A percentile compares a stretch with the other conserved stretches of the same genome.
phyloP scores from a whole-genome alignment of 1,140 invertebrate genomes.

The Leptestheria dahalacensis region DNA sequence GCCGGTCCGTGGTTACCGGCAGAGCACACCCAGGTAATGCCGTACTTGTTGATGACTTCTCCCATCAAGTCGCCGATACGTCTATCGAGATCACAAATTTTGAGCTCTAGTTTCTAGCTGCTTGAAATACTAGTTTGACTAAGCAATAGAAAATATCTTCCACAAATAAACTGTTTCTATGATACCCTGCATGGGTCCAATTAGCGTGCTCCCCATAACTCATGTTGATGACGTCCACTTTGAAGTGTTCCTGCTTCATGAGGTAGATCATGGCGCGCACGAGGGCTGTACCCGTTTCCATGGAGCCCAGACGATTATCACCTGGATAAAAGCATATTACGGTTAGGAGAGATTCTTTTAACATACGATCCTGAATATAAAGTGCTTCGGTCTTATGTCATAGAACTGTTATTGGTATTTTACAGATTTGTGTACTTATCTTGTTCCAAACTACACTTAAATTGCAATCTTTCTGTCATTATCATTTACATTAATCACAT shows the following conservation, averaged over 20 bases:
- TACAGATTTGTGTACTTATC: too few species aligned
- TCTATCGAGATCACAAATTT: constrained; percentile 31
- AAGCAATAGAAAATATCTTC: too few species aligned
- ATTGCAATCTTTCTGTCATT: too few species aligned
- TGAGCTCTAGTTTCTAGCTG: too few species aligned
- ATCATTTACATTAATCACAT: too few species aligned
- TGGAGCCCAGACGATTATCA: constrained; percentile 71
- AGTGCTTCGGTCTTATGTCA: too few species aligned
- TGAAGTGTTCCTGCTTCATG: constrained; percentile 41
- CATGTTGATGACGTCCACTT: constrained; percentile 88
- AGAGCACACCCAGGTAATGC: constrained; percentile 77
- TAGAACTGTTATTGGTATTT: too few species aligned
- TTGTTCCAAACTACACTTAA: too few species aligned
- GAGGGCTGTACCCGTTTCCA: constrained; percentile 90
- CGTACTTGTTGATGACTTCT: constrained; percentile 83
- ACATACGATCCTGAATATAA: too few species aligned
- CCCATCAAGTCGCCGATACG: constrained; percentile 69
- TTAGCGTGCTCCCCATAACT: constrained; percentile 91
- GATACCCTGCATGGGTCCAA: constrained; percentile 75
- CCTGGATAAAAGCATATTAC: constrained; percentile 32
- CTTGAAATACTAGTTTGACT: too few species aligned
- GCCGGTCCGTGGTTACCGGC: constrained; percentile 92
- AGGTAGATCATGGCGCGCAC: constrained; percentile 77
- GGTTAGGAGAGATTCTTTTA: too few species aligned
- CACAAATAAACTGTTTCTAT: neutral